Percentiles rank a stretch among this genome's conserved stretches.
These are phyloP conservation scores for Agrilus mali DNA, from an alignment of 2,888 invertebrate species.

Conservation along the genomic window DNA sequence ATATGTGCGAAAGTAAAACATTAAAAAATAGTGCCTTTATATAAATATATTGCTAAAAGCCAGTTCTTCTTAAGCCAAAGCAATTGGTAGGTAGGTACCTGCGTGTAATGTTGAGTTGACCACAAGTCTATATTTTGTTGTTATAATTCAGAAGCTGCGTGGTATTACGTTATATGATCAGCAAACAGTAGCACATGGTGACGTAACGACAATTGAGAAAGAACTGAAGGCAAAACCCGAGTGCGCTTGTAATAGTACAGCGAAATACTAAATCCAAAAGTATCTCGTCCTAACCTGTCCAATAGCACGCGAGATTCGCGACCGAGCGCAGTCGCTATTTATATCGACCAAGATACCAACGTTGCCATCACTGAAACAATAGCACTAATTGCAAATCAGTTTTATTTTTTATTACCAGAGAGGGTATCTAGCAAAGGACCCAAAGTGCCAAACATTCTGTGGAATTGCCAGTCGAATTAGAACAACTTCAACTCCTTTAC, in stretches of 20 bases:
- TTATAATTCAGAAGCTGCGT: not conserved
- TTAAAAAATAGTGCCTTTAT: not conserved
- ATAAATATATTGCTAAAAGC: too few species aligned
- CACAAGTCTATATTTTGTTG: too few species aligned
- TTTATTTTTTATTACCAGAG: too few species aligned
- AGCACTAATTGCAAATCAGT: too few species aligned
- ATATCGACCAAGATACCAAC: slow-evolving; percentile 17
- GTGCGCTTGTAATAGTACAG: slow-evolving; percentile 4
- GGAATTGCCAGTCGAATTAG: too few species aligned
- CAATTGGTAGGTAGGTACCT: too few species aligned
- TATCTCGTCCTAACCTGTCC: slow-evolving; percentile 23
- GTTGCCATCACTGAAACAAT: too few species aligned
- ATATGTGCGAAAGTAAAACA: not conserved
- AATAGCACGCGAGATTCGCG: slow-evolving; percentile 18
- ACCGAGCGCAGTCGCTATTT: slow-evolving; percentile 22
- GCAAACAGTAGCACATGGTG: slow-evolving; percentile 15
- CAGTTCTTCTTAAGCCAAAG: too few species aligned
- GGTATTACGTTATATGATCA: slow-evolving; percentile 3
- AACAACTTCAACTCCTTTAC: too few species aligned
- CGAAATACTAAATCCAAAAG: slow-evolving; percentile 15
- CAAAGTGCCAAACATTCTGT: too few species aligned
- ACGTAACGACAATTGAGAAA: slow-evolving; percentile 18
- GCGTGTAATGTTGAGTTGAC: too few species aligned
- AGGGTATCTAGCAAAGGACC: too few species aligned
- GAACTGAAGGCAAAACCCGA: slow-evolving; percentile 13